Percentiles rank a stretch among this genome's conserved stretches.
Conservation (phyloP, 2,797 vertebrate species). For the Toxotes lorentzi region DNA sequence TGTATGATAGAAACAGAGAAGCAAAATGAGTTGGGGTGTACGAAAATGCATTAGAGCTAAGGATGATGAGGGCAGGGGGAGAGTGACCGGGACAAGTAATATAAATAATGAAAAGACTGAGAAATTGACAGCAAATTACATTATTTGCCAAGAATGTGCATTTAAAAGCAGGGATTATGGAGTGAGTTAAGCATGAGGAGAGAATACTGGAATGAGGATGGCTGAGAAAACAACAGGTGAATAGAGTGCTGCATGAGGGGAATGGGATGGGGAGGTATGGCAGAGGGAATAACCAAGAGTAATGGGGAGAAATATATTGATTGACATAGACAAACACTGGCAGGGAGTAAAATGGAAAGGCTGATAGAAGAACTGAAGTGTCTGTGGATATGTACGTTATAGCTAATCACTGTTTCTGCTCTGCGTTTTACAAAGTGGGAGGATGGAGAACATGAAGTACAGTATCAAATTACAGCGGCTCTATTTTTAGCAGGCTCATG, state of each 20-base stretch:
- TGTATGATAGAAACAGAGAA: background rate
- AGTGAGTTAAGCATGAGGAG: constrained; percentile 2
- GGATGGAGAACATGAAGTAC: constrained; percentile 37
- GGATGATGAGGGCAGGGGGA: constrained; percentile 3
- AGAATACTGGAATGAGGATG: background rate
- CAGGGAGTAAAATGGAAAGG: constrained; percentile 11
- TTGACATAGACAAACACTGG: constrained; percentile 10
- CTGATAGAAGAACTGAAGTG: background rate
- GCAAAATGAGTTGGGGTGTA: background rate
- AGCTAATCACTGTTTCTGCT: constrained; percentile 34
- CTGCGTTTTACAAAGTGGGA: constrained; percentile 29
- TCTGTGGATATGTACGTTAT: constrained; percentile 1
- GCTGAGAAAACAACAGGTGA: constrained; percentile 17
- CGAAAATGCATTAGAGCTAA: constrained; percentile 27
- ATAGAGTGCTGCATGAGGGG: constrained; percentile 2
- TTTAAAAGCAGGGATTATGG: constrained; percentile 16
- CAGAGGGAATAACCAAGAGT: constrained; percentile 31
- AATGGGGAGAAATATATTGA: constrained; percentile 36
- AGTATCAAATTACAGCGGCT: constrained; percentile 42
- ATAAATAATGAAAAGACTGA: background rate
- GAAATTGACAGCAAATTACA: background rate
- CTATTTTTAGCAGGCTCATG: constrained; percentile 47
- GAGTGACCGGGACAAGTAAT: background rate
- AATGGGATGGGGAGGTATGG: constrained; percentile 5
- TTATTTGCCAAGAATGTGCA: background rate